Conservation (phyloP, 2,113 vertebrate species). For the Mesembrinibis cayennensis region DNA sequence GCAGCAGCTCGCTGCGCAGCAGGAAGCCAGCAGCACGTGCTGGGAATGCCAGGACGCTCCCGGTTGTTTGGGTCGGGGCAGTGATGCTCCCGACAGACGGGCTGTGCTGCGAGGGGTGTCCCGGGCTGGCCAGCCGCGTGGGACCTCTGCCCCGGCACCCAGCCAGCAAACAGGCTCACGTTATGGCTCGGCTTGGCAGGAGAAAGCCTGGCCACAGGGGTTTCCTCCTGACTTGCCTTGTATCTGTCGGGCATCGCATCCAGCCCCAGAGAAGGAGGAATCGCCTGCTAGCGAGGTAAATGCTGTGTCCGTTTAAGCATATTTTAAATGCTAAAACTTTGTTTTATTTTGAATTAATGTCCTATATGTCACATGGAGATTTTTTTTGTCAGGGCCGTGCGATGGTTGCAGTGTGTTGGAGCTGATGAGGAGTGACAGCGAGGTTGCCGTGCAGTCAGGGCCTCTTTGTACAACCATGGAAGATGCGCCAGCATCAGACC, state of each 20-base stretch:
- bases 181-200: neutral
- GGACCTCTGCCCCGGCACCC: neutral
- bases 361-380: no score
- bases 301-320: rapidly evolving
- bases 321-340: neutral
- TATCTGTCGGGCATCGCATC: rapidly evolving
- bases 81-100: neutral
- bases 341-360: neutral
- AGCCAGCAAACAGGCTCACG: neutral
- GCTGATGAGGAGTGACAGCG: neutral
- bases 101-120: neutral
- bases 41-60: neutral
- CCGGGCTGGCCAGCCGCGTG: no score
- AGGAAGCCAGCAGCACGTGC: neutral
- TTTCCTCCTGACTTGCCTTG: neutral
- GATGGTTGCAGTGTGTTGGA: neutral
- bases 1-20: neutral
- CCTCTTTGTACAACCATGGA: rapidly evolving
- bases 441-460: neutral
- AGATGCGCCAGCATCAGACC: neutral
- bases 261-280: neutral
- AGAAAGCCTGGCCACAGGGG: neutral
- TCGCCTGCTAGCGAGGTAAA: rapidly evolving
- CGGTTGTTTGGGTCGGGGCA: neutral
- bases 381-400: no score